Evolutionary conservation across 2,797 vertebrate species (phyloP), one percentile per base, ranked within the genome.

Genomic region (Mus spretus): DNA sequence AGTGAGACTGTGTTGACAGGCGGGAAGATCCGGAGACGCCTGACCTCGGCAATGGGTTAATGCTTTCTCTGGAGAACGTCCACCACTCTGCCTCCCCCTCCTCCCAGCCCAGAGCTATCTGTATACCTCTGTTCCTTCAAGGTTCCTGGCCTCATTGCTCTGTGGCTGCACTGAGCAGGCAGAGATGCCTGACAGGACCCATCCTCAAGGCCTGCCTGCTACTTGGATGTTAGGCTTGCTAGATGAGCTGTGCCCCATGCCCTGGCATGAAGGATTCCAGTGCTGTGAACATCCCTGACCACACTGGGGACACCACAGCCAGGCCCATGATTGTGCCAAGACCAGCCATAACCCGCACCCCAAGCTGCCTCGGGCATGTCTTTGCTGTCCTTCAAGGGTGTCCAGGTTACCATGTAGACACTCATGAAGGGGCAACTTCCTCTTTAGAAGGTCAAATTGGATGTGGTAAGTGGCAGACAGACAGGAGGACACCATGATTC

Each of bases 251-350:
- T 26, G 50, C 50, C 75, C 28, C 8, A n/a, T 5, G n/a, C 15
- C 40, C 6, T 3, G 11, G 34, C 74, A n/a, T n/a, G 57, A n/a
- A n/a, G 63, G 75, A 9, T 70, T 24, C 77, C n/a, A 26, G 57
- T 3, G 34, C 80, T 26, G 44, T 55, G 78, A 19, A 2, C 19
- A 10, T 22, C 50, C 40, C 50, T 44, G 15, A 22, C 80, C 14
- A 4, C 6, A 14, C 22, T 20, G 19, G 31, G 0, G 55, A 34
- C n/a, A n/a, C 44, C 7, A 3, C 10, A 11, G 26, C 0, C 4
- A 47, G n/a, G 3, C 26, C 53, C 53, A 3, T 14, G n/a, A n/a
- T 40, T 19, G 12, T 37, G 57, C n/a, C 44, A 44, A 44, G 14
- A 47, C 4, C 9, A 24, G 44, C 24, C 3, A 0, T 19, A 34